A percentile compares a stretch with the other conserved stretches of the same genome.
Conservation (phyloP, 2,113 vertebrate species). For the Procavia capensis region DNA sequence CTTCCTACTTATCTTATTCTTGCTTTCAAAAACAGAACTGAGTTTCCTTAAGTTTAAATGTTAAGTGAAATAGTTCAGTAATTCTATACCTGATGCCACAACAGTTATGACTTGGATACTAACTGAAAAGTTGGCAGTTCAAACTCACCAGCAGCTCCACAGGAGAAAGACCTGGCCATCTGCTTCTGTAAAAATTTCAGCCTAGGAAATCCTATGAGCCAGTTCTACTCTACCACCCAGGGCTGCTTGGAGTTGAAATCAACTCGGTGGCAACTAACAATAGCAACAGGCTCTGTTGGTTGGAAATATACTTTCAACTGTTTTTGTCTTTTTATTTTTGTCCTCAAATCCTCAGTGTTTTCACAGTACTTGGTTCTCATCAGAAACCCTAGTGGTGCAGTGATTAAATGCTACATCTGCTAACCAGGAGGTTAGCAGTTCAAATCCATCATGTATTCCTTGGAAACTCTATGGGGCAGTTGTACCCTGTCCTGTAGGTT, state of each 20-base stretch:
- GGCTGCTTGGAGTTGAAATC: not conserved
- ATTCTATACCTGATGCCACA: not conserved
- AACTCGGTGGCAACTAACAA: not conserved
- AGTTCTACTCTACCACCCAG: not conserved
- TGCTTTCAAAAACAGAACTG: not conserved
- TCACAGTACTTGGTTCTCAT: not conserved
- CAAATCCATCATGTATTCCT: too few species aligned
- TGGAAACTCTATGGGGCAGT: too few species aligned
- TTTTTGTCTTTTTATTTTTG: not conserved
- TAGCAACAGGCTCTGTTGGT: not conserved
- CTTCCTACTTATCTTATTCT: not conserved
- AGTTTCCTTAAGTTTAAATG: constrained; percentile 19
- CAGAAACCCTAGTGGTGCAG: too few species aligned
- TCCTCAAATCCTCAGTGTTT: not conserved
- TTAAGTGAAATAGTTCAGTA: not conserved
- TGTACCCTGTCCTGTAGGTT: too few species aligned
- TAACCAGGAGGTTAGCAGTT: too few species aligned
- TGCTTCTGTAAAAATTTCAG: not conserved
- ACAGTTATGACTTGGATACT: too few species aligned
- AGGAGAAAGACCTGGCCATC: not conserved
- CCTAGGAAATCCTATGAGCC: not conserved
- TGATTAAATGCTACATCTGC: too few species aligned
- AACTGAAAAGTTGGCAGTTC: too few species aligned
- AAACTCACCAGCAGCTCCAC: not conserved
- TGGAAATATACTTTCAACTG: not conserved